These are phyloP conservation scores for Tiphia femorata DNA, from an alignment of 2,888 invertebrate species.

Conservation along the genomic window DNA sequence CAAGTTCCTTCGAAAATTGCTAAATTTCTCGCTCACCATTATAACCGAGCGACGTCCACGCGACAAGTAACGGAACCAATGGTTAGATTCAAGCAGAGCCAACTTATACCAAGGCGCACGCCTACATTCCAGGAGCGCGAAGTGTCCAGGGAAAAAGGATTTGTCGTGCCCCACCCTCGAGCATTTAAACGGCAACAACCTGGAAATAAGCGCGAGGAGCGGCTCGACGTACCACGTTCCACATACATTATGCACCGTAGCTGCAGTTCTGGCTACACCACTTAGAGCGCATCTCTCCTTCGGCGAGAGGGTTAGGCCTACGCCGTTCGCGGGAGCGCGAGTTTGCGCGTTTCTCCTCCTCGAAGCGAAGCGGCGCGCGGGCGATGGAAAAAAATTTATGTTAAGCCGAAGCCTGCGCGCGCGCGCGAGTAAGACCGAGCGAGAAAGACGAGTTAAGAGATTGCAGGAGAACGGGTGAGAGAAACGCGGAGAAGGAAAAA, in stretches of 20 bases:
- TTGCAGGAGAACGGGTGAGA: too few species aligned
- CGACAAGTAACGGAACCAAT: too few species aligned
- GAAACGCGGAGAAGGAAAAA: too few species aligned
- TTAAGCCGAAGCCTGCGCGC: constrained; percentile 51
- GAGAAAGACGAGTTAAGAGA: too few species aligned
- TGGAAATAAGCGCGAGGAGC: constrained; percentile 30
- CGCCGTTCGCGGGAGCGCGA: not conserved
- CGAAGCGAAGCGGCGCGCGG: not conserved
- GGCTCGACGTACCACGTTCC: constrained; percentile 28
- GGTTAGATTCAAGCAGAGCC: too few species aligned
- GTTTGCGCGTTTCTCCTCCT: not conserved
- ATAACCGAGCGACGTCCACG: too few species aligned
- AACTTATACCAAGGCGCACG: too few species aligned
- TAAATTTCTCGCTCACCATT: too few species aligned
- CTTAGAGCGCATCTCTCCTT: constrained; percentile 13
- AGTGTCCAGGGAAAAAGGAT: not conserved
- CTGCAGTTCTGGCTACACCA: constrained; percentile 23
- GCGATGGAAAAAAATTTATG: constrained; percentile 46
- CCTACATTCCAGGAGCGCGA: not conserved
- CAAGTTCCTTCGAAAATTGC: too few species aligned
- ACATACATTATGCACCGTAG: constrained; percentile 37
- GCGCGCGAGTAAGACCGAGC: too few species aligned
- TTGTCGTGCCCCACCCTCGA: constrained; percentile 5
- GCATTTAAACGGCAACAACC: constrained; percentile 12
- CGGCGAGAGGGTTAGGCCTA: not conserved